These are phyloP conservation scores for Decapterus maruadsi DNA, from an alignment of 2,797 vertebrate genomes.

Conservation along the genomic window DNA sequence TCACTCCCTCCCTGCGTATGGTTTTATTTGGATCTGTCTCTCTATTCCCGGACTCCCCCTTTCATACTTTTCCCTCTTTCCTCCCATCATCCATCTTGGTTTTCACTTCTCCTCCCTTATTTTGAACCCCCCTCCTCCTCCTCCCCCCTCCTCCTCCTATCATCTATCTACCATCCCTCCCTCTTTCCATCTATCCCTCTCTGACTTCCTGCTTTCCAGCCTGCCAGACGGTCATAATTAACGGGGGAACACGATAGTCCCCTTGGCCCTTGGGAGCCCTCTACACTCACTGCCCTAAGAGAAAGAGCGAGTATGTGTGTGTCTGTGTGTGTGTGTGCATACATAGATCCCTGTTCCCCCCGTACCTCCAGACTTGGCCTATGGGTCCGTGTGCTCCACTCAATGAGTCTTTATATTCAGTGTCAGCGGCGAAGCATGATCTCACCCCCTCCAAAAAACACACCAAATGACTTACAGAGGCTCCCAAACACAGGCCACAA, in stretches of 20 bases:
- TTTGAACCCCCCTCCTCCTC: constrained; percentile 48
- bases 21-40: constrained; percentile 74
- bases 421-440: constrained; percentile 83
- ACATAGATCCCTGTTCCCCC: constrained; percentile 70
- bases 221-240: constrained; percentile 90
- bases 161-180: constrained; percentile 76
- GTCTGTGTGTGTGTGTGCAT: constrained; percentile 48
- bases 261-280: constrained; percentile 83
- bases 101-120: constrained; percentile 75
- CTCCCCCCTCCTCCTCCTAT: constrained; percentile 49
- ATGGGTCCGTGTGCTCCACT: constrained; percentile 75
- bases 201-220: constrained; percentile 86
- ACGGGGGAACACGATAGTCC: constrained; percentile 88
- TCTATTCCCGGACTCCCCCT: constrained; percentile 53
- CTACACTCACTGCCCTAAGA: constrained; percentile 79
- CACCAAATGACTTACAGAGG: constrained; percentile 80
- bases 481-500: constrained; percentile 75
- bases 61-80: constrained; percentile 61
- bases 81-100: constrained; percentile 75
- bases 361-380: constrained; percentile 83
- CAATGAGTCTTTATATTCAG: constrained; percentile 87
- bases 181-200: constrained; percentile 74
- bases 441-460: constrained; percentile 81
- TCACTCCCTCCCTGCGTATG: constrained; percentile 64
- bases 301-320: constrained; percentile 56